Conservation (phyloP, 2,113 vertebrate genomes). For the Sceloporus tristichus region DNA sequence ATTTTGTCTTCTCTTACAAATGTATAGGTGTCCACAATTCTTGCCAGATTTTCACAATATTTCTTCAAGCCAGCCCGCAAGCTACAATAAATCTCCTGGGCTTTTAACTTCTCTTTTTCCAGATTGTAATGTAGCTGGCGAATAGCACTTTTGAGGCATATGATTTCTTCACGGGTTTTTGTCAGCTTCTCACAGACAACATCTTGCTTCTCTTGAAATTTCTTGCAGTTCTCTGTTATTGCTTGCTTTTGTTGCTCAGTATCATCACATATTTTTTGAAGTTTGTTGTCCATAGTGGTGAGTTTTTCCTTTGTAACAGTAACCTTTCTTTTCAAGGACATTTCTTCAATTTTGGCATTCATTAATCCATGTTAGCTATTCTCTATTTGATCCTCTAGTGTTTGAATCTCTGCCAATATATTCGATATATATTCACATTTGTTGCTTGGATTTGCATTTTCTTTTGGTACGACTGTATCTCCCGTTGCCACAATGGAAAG, state of each 20-base stretch:
- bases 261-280: slow-evolving; percentile 75
- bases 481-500: slow-evolving; percentile 73
- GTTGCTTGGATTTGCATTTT: slow-evolving; percentile 77
- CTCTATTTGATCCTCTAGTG: slow-evolving; percentile 78
- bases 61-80: slow-evolving; percentile 66
- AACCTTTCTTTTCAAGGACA: slow-evolving; percentile 70
- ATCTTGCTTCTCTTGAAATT: too few species aligned
- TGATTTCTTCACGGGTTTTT: too few species aligned
- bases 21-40: slow-evolving; percentile 47
- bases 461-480: slow-evolving; percentile 78
- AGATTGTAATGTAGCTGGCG: too few species aligned
- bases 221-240: slow-evolving; percentile 68
- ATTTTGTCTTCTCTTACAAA: slow-evolving; percentile 56
- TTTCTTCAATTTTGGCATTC: slow-evolving; percentile 75
- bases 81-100: slow-evolving; percentile 61
- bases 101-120: too few species aligned
- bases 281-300: slow-evolving; percentile 67
- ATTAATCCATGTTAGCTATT: slow-evolving; percentile 73
- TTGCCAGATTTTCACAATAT: slow-evolving; percentile 63
- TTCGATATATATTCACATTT: slow-evolving; percentile 72
- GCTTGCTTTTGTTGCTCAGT: slow-evolving; percentile 72
- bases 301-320: slow-evolving; percentile 73
- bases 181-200: too few species aligned
- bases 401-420: slow-evolving; percentile 73
- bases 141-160: too few species aligned